Percentiles rank a stretch among this genome's conserved stretches.
phyloP scores from a whole-genome alignment of 2,113 vertebrate genomes.

The Phaethon lepturus region DNA sequence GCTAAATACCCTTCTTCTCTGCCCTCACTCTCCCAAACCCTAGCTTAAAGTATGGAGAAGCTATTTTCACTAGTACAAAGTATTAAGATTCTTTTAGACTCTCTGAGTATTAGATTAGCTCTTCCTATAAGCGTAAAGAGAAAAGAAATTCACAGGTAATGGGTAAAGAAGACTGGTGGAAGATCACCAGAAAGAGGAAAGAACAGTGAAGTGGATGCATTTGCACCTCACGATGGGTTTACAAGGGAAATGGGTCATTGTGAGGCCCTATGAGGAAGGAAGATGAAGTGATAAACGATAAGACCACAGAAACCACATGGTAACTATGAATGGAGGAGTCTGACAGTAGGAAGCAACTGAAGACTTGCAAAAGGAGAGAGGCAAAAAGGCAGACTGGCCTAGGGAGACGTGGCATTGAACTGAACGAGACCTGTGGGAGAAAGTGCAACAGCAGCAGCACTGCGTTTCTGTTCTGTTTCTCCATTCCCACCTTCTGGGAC shows the following conservation, averaged over 20 bases:
- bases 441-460: background rate
- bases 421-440: background rate
- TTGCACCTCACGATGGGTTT: background rate
- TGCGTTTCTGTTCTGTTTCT: background rate
- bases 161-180: background rate
- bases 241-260: fast-evolving
- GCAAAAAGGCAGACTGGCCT: background rate
- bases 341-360: background rate
- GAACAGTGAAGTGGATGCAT: background rate
- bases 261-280: background rate
- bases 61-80: background rate
- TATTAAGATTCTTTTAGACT: background rate
- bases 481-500: background rate
- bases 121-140: background rate
- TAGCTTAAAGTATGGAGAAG: background rate
- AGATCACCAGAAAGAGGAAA: background rate
- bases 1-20: background rate
- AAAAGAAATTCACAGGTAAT: background rate
- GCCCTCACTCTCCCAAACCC: background rate
- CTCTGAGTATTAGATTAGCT: background rate
- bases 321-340: background rate
- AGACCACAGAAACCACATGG: background rate
- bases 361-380: background rate
- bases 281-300: background rate
- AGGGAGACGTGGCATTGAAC: background rate